Evolutionary conservation across 2,113 vertebrate species (phyloP), one percentile per base, ranked within the genome.

Genomic region (Serilophus lunatus): DNA sequence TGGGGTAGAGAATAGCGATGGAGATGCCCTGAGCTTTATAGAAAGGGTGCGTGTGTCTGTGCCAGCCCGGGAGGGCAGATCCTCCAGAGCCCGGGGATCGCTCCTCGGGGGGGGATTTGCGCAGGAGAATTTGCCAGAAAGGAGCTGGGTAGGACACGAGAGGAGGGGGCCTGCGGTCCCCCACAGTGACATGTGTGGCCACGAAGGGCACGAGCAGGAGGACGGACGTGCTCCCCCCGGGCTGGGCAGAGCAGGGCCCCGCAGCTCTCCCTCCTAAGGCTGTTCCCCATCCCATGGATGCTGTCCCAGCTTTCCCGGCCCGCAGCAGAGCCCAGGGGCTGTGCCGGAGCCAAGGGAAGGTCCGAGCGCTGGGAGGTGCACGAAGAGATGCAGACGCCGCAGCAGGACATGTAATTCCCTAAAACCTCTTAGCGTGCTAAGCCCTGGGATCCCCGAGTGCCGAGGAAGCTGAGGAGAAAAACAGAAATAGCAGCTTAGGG

Each of bases 341-440:
- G 44, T 0, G 1, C 44, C 3, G 1, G 59, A 26, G 31, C 78
- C 29, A 0, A 8, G 83, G 80, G 33, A 51, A 35, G 57, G 40
- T 10, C 0, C 7, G 61, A 6, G 25, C 56, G 2, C 64, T 9
- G 51, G 6, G 9, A 3, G 56, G 14, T 78, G 70, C 10, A 1
- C 11, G 76, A 2, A 9, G 69, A 60, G 74, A 22, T 22, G 68
- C 64, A 44, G 82, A 33, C 8, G 1, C 59, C 14, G 12, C 84
- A 42, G 77, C 86, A 89, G 86, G 91, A 87, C 1, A 2, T 8
- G 56, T 96, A 96, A 96, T 93, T 90, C 92, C 47, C 68, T 96
- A 60, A 96, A 93, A 36, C 92, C 94, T 96, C 93, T 97, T 96
- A 96, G 56, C 0, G 1, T 26, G 68, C 93, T 95, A 93, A 97